Base-by-base conservation (phyloP, 2,797 vertebrate genomes). In the Acropternis orthonyx region DNA sequence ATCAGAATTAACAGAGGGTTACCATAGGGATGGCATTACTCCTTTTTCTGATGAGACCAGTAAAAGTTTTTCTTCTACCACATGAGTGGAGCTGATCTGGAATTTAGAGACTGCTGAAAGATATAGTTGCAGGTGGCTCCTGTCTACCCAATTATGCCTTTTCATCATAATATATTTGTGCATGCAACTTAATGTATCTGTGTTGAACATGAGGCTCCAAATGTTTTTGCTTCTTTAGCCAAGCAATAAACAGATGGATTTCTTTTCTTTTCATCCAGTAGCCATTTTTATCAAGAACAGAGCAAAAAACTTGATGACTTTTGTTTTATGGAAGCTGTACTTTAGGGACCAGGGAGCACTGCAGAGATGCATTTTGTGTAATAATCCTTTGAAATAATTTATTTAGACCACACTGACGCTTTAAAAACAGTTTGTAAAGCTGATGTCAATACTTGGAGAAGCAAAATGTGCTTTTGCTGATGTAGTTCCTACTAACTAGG, bases 381-480 rank as follows among this genome's bases (percentile, higher is more conserved):
- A 88, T 58, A 78, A 56, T 75, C 18, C 32, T 94, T 88, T 76
- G 83, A 76, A 90, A 77, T 69, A 58, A 54, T 58, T 18, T 7
- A 23, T 82, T 36, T 56, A 59, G 79, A 51, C 37, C 41, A 36
- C 61, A 68, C 19, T 49, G 18, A n/a, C 30, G 37, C 78, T 77
- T 84, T 32, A 72, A 89, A 93, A 88, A 54, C 43, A 30, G 61
- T 21, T 39, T 89, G 44, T 55, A 87, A 93, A 91, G 56, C 34
- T 80, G 12, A 26, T 77, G 39, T 72, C 58, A 56, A 12, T 72
- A 88, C 66, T 84, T 81, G 61, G 23, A 75, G 43, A 80, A 93
- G 66, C 58, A 90, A 72, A 92, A 52, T 59, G 32, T 93, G 83
- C 43, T 66, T 94, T 78, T 92, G 86, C 83, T 84, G 82, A 39